Base-by-base conservation (phyloP, 2,113 vertebrate genomes). In the Osmerus eperlanus region DNA sequence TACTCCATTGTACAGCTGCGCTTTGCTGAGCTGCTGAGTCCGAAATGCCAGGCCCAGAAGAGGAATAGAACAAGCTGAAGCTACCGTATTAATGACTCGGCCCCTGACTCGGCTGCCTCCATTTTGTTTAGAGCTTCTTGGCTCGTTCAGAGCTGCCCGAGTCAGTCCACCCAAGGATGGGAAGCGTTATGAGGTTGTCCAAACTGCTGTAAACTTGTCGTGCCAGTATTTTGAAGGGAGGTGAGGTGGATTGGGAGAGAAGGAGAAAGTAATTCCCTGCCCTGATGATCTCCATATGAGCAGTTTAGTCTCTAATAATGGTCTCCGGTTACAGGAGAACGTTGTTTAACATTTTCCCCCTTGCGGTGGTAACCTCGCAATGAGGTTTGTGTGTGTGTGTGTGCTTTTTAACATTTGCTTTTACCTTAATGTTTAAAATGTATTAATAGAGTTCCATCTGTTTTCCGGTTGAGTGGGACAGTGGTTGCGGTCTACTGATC, bases 231-330 rank as follows among this genome's bases (percentile, higher is more conserved):
- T 82, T 83, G 74, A 71, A 72, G 76, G 80, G 64, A 64, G 70
- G 41, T 82, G 69, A 80, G 77, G 65, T 76, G 80, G 75, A 81
- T 76, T 18, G 71, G 51, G 75, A n/a, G 70, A 75, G 77, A 79
- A 82, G 82, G 83, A 83, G 83, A 79, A 89, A 80, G 83, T 77
- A 61, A 59, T 21, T 75, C 78, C 76, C 65, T 67, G 62, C 79
- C 76, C 83, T 89, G 85, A 90, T 90, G 81, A 83, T 70, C 85
- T 87, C 81, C 86, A 88, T 87, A 88, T 87, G 86, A 90, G 78
- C 81, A 72, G 81, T 62, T 52, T 16, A 55, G 75, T 61, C 81
- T 84, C 72, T 82, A 85, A 86, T 89, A 84, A 81, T 82, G 78
- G 86, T 87, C 85, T 90, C 81, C 65, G 52, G 80, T 90, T 84